Evolutionary conservation across 30 jellyfish, hydroid and myxozoan genomes (phyloP).

Genomic region (Hydractinia echinata): DNA sequence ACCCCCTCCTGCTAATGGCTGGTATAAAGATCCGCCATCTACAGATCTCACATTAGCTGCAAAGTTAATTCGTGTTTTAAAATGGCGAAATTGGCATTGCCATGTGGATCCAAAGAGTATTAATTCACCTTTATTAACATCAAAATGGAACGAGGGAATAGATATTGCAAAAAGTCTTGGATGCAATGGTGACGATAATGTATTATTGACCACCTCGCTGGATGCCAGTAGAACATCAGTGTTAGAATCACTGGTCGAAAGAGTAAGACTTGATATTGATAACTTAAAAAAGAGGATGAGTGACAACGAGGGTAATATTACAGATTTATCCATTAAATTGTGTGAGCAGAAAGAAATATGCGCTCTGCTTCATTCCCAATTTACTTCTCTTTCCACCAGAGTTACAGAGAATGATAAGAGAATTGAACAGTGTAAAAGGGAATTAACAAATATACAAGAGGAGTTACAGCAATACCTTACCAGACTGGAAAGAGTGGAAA

Average conservation of each 20-base stretch:
- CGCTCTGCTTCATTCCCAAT: too few relatives aligned
- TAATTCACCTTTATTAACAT: neutral
- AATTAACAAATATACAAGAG: too few relatives aligned
- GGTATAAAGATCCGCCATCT: neutral
- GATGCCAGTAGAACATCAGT: neutral
- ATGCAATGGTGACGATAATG: neutral
- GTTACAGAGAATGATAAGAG: too few relatives aligned
- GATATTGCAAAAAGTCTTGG: neutral
- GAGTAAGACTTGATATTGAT: too few relatives aligned
- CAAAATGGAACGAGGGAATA: neutral
- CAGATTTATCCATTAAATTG: too few relatives aligned
- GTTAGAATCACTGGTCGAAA: neutral
- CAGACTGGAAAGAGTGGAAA: too few relatives aligned
- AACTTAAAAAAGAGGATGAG: too few relatives aligned
- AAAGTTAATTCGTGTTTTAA: neutral
- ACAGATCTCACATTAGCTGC: conserved; percentile 1
- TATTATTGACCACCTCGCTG: neutral
- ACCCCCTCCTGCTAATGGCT: neutral
- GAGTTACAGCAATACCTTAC: too few relatives aligned
- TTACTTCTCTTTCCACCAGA: too few relatives aligned
- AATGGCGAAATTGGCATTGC: neutral
- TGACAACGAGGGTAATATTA: too few relatives aligned
- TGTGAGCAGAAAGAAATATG: too few relatives aligned
- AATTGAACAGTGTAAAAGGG: too few relatives aligned
- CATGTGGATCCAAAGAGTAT: neutral